Conservation (phyloP, 1,140 invertebrate genomes). For the Maniola jurtina region DNA sequence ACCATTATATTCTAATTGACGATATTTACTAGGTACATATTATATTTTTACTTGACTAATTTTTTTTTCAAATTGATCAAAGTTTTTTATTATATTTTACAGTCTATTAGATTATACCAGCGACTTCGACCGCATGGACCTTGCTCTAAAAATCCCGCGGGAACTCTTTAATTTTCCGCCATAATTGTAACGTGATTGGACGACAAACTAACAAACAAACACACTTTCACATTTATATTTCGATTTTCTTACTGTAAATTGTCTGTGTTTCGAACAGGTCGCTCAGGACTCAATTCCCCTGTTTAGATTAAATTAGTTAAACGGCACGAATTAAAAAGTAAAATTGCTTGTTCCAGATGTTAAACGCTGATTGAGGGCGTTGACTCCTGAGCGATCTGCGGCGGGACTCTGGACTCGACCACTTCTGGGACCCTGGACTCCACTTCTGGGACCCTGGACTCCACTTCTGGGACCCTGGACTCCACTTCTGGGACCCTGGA, state of each 20-base stretch:
- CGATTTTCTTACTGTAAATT: background rate
- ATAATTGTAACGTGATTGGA: no score
- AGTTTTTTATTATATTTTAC: no score
- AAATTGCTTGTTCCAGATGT: conserved; percentile 75
- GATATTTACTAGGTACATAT: no score
- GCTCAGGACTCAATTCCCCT: conserved; percentile 63
- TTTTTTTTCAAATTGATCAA: no score
- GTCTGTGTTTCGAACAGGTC: conserved; percentile 52
- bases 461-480: conserved; percentile 9
- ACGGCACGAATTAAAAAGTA: conserved; percentile 52
- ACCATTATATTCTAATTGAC: no score
- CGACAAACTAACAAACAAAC: background rate
- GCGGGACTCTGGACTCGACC: conserved; percentile 19
- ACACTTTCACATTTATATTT: background rate
- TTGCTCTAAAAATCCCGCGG: no score
- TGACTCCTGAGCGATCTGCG: conserved; percentile 70
- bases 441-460: background rate
- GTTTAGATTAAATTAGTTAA: conserved; percentile 25
- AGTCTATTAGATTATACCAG: no score
- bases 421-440: background rate
- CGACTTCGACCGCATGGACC: no score
- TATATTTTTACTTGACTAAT: no score
- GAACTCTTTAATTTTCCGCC: no score
- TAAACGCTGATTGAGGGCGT: conserved; percentile 71
- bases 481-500: conserved; percentile 2